Percentiles rank a stretch among this genome's conserved stretches.
Conservation (phyloP, 1,140 invertebrate genomes). For the Drosophila nigromelanica region DNA sequence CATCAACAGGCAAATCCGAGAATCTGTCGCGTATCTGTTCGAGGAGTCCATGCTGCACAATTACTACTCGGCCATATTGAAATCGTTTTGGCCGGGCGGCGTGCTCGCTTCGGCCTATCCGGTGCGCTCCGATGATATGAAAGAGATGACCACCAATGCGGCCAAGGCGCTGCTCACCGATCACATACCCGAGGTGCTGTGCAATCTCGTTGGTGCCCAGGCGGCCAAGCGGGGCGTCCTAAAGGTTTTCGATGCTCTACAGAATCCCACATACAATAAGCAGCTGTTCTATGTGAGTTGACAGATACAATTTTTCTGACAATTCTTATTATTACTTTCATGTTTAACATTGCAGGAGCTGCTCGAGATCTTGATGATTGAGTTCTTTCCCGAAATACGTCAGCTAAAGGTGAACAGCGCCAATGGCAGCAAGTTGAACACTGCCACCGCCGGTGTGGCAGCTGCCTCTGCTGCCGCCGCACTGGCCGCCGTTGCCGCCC, state of each 20-base stretch:
- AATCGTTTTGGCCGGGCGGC: constrained; percentile 95
- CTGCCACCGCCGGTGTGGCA: constrained; percentile 64
- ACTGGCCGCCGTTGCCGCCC: constrained; percentile 49
- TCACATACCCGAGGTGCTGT: constrained; percentile 91
- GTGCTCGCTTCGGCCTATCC: constrained; percentile 86
- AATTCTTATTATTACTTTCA: not conserved
- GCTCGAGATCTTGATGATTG: constrained; percentile 89
- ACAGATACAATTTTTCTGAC: not conserved
- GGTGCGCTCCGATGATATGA: constrained; percentile 88
- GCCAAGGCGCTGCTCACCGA: constrained; percentile 86
- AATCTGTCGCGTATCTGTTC: constrained; percentile 93
- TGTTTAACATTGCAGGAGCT: constrained; percentile 86
- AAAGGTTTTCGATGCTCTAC: constrained; percentile 94
- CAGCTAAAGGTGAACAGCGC: constrained; percentile 68
- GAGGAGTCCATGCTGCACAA: constrained; percentile 96
- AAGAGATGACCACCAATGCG: constrained; percentile 85
- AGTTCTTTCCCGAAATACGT: constrained; percentile 90
- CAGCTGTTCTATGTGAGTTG: constrained; percentile 95
- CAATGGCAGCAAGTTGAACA: constrained; percentile 62
- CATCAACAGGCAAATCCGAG: constrained; percentile 95
- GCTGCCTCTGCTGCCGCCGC: constrained; percentile 62
- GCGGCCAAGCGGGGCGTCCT: constrained; percentile 92
- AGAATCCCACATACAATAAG: constrained; percentile 94
- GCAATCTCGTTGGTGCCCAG: constrained; percentile 93
- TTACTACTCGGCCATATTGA: constrained; percentile 92